phyloP scores from a whole-genome alignment of 2,797 vertebrate species.

The Sebastes iracundus region DNA sequence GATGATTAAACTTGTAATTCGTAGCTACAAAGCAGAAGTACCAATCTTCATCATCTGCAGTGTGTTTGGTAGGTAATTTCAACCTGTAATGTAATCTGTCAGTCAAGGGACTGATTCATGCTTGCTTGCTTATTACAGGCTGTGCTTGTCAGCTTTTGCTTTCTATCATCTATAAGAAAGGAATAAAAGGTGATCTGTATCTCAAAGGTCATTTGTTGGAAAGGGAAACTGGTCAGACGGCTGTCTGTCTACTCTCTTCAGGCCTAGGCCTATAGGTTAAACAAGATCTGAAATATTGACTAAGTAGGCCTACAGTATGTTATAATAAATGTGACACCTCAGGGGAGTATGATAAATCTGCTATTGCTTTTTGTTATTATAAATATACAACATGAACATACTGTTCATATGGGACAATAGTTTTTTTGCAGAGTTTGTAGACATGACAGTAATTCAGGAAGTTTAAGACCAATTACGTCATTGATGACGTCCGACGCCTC shows the following conservation, averaged over 20 bases:
- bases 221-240: neutral
- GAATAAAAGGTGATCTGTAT: neutral
- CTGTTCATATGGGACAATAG: neutral
- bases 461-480: too few relatives aligned
- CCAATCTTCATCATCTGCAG: neutral
- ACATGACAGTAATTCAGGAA: too few relatives aligned
- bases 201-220: constrained; percentile 20
- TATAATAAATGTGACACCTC: neutral
- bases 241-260: neutral
- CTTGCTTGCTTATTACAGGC: neutral
- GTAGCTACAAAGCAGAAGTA: neutral
- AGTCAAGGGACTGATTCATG: neutral
- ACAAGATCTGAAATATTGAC: neutral
- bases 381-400: neutral
- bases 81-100: neutral
- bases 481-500: too few relatives aligned
- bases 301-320: neutral
- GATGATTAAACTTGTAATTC: neutral
- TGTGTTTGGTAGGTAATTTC: neutral
- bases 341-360: neutral
- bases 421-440: neutral
- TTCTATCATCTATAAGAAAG: neutral
- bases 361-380: neutral
- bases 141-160: neutral
- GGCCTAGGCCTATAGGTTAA: too few relatives aligned